Evolutionary conservation across 2,113 vertebrate species (phyloP), one percentile per base, ranked within the genome.

Genomic region (Thinocorus orbignyianus): DNA sequence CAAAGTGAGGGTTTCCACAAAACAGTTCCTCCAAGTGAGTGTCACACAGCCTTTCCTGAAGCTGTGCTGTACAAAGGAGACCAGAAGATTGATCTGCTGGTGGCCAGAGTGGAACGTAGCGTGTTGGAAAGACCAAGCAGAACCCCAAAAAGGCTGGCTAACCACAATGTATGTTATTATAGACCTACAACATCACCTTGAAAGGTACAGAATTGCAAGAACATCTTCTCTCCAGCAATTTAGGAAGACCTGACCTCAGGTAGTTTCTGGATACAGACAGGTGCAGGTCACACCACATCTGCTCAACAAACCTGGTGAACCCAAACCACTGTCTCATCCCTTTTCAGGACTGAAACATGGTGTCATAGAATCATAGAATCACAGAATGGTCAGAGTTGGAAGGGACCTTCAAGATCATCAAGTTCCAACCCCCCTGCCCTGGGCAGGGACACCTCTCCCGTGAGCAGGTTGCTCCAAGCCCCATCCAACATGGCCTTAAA

Each of bases 101-200:
- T 28, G 46, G 30, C 18, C 49, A 58, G 6, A 44, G 12, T 2
- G 28, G 4, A 49, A 86, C 2, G 25, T 0, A 7, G 39, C 0
- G 0, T 1, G 11, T 60, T 44, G 58, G 8, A 3, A 55, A 23
- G 6, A 17, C 37, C 22, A 30, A 30, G 37, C 6, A 65, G 60
- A 92, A 17, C 17, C 48, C 12, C 8, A 2, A 31, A 18, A 44
- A 48, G 42, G 4, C 48, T 23, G 26, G 26, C 18, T n/a, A 42
- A 12, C 23, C 17, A 3, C 25, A 25, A 4, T 1, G 4, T 6
- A 5, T 17, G n/a, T 23, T 14, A 15, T 4, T 9, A 15, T 3
- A 23, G 6, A 10, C 52, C 44, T 35, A 30, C 30, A 76, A 0
- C 26, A 35, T 8, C 25, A 49, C 49, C 11, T 20, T 10, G 2